These are phyloP conservation scores for Apaloderma vittatum DNA, from an alignment of 2,113 vertebrate species.

Conservation along the genomic window DNA sequence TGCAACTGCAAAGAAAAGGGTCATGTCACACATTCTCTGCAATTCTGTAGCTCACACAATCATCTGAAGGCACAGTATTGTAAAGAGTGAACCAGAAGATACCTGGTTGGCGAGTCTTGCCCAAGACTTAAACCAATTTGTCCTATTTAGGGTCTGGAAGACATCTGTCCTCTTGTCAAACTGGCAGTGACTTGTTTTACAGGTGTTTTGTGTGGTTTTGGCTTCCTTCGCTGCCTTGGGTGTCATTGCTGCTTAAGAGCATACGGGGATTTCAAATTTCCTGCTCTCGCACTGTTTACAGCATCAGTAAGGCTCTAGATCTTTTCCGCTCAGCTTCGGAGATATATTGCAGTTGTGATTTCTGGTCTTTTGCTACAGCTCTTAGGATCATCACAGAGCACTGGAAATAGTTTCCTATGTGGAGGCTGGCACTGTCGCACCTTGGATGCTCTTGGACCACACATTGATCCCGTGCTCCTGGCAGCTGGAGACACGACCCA, in stretches of 20 bases:
- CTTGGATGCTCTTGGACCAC: background rate
- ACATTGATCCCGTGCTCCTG: background rate
- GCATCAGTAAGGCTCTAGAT: background rate
- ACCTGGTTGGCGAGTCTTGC: background rate
- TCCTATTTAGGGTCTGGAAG: background rate
- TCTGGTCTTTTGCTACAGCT: background rate
- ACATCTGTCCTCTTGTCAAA: rapidly evolving
- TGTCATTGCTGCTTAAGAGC: background rate
- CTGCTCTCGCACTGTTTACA: background rate
- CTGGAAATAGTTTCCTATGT: rapidly evolving
- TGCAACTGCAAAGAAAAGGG: background rate
- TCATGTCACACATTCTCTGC: background rate
- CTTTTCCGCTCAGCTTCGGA: background rate
- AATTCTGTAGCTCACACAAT: background rate
- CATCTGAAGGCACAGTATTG: background rate
- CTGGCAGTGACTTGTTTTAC: background rate
- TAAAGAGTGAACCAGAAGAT: background rate
- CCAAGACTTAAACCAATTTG: background rate
- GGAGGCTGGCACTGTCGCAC: background rate
- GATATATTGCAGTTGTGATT: background rate
- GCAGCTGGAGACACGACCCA: background rate
- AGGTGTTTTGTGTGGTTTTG: background rate
- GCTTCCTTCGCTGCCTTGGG: background rate
- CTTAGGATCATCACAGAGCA: background rate
- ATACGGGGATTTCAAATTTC: background rate